These are phyloP conservation scores for Agapetus fuscipes DNA, from an alignment of 2,888 invertebrate genomes.

Conservation along the genomic window DNA sequence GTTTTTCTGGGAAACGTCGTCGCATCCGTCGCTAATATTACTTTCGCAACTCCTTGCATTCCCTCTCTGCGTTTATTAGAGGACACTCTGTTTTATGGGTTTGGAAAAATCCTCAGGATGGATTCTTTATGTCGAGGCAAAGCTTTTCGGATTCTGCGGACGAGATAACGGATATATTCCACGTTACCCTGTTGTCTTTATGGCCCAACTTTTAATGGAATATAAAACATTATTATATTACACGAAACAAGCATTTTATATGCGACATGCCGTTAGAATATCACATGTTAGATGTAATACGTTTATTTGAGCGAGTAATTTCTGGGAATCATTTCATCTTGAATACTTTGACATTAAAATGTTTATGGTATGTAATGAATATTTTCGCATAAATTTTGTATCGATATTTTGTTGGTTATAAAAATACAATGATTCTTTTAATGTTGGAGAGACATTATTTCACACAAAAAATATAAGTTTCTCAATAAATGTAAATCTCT, in stretches of 20 bases:
- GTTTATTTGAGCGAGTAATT: too few species aligned
- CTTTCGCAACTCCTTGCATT: slow-evolving; percentile 17
- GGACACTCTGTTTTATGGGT: slow-evolving; percentile 10
- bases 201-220: slow-evolving; percentile 13
- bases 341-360: too few species aligned
- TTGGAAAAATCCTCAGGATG: slow-evolving; percentile 5
- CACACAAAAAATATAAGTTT: too few species aligned
- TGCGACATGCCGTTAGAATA: too few species aligned
- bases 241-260: background rate
- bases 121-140: slow-evolving; percentile 6
- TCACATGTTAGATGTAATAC: too few species aligned
- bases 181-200: slow-evolving; percentile 7
- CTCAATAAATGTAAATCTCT: too few species aligned
- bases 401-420: too few species aligned
- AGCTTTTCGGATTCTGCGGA: slow-evolving; percentile 3
- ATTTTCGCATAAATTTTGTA: too few species aligned
- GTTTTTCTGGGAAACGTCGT: slow-evolving; percentile 16
- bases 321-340: too few species aligned
- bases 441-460: too few species aligned
- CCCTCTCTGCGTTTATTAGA: slow-evolving; percentile 15
- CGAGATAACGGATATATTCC: slow-evolving; percentile 1
- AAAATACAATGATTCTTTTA: too few species aligned
- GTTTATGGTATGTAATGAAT: too few species aligned
- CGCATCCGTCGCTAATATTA: slow-evolving; percentile 17
- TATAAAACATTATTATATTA: slow-evolving; percentile 1